Base-by-base conservation (phyloP, 2,888 invertebrate species). In the Lycophotia porphyrea region DNA sequence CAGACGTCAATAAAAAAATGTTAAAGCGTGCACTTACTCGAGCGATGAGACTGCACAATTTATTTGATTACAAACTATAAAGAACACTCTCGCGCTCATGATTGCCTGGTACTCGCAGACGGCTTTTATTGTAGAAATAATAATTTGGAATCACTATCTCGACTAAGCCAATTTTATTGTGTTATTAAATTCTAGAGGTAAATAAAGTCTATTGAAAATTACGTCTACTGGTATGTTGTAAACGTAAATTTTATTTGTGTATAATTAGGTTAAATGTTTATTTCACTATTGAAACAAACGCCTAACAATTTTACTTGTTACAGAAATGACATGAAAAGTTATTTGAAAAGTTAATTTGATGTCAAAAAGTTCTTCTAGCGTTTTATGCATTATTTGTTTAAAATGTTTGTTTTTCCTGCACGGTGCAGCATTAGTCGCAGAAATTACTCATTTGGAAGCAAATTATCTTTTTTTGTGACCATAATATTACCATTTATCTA, bases 1-100 rank as follows among this genome's bases (percentile, higher is more conserved):
- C 63, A 83, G 71, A 76, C 34, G 4, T 63, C 42, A 47, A 52
- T 58, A 73, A 82, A 81, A 47, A 68, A 52, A 60, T 47, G 7
- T 65, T 61, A 47, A 55, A 58, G 36, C 71, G 18, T 58, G 75
- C 73, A 34, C 34, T 75, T 80, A 71, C 18, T 80, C n/a, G 27
- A 72, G 36, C 39, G 66, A 63, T 63, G 39, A 70, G 72, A 63
- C 63, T 44, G 44, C 42, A 71, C 67, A 78, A 81, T 75, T 78
- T 61, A 74, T 84, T 82, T 81, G 64, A 81, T 84, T 72, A 36
- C 36, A 34, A 78, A 78, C 73, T 58, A 67, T 82, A 76, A 36
- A 84, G 52, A 63, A 74, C 36, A 67, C 24, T 42, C 58, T 58
- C 4, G 64, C 27, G 31, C 67, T 81, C 55, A 74, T 84, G 76